Evolutionary conservation across 2,888 invertebrate genomes (phyloP), one percentile per base, ranked within the genome.

Genomic region (Harpalus rufipes): DNA sequence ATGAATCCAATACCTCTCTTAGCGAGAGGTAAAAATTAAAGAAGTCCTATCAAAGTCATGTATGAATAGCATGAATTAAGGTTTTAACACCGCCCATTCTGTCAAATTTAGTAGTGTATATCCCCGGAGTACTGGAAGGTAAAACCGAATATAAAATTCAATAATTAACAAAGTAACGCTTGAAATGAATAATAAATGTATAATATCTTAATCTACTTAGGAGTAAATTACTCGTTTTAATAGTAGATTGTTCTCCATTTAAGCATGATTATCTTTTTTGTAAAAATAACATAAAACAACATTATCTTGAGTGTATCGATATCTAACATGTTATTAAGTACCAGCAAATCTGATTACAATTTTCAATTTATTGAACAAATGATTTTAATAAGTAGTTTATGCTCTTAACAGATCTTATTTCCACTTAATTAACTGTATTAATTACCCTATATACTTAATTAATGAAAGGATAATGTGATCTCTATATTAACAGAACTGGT

Each of bases 311-410:
- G 32, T 39, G 32, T 39, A 68, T 68, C 68, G 32, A 39, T 68
- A 68, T 68, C 68, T 10, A 68, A 68, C 68, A 14, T 68, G 68
- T 68, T 68, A 68, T 68, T 68, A 68, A 39, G 39, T 21, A 68
- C 6, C 32, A 39, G 68, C 68, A 39, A 68, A 68, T 32, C 68
- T 32, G 68, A 68, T 39, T 68, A 32, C 39, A 39, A 68, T 39
- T 39, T 68, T 68, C 68, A 68, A 63, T 68, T 68, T 68, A 68
- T 39, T 14, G 68, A 68, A 68, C 68, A 68, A 68, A 68, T 68
- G 68, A 68, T 68, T 68, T 68, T 68, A 68, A 68, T 68, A 39
- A 68, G 39, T 68, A 68, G 32, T 59, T 68, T 68, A 18, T 63
- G 68, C 32, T 32, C 32, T 68, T 68, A 39, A 68, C 68, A 32